Evolutionary conservation across 2,797 vertebrate genomes (phyloP).

Genomic region (Huso huso): DNA sequence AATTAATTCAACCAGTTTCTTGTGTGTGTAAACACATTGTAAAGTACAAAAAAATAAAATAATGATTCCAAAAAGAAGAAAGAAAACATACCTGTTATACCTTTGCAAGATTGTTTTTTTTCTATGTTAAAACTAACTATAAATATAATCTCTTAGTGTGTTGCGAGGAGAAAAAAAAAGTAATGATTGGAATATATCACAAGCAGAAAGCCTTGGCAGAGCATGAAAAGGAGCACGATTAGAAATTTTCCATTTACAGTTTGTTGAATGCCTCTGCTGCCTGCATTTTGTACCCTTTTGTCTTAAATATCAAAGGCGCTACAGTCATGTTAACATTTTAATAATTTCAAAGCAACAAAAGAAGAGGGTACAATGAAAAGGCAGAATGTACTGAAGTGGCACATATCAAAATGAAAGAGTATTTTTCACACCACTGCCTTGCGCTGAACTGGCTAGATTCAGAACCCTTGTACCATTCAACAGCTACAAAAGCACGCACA

Average conservation of each 20-base stretch:
- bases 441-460: constrained; percentile 52
- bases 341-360: constrained; percentile 85
- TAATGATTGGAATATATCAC: constrained; percentile 18
- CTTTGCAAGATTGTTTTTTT: too few relatives aligned
- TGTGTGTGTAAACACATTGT: not conserved
- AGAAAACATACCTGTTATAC: constrained; percentile 1
- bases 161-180: constrained; percentile 9
- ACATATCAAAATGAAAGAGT: constrained; percentile 67
- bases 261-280: constrained; percentile 60
- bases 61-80: not conserved
- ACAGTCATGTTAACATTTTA: constrained; percentile 89
- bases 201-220: constrained; percentile 62
- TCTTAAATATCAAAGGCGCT: constrained; percentile 98
- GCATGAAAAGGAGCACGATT: constrained; percentile 71
- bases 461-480: constrained; percentile 63
- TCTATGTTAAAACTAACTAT: not conserved
- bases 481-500: constrained; percentile 62
- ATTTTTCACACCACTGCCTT: constrained; percentile 54
- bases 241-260: constrained; percentile 71
- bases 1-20: constrained; percentile 6
- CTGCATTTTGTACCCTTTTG: constrained; percentile 80
- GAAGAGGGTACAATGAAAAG: constrained; percentile 69
- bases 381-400: constrained; percentile 67
- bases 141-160: constrained; percentile 1
- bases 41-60: not conserved